Base-by-base conservation (phyloP, 2,113 vertebrate genomes). In the Falco punctatus region DNA sequence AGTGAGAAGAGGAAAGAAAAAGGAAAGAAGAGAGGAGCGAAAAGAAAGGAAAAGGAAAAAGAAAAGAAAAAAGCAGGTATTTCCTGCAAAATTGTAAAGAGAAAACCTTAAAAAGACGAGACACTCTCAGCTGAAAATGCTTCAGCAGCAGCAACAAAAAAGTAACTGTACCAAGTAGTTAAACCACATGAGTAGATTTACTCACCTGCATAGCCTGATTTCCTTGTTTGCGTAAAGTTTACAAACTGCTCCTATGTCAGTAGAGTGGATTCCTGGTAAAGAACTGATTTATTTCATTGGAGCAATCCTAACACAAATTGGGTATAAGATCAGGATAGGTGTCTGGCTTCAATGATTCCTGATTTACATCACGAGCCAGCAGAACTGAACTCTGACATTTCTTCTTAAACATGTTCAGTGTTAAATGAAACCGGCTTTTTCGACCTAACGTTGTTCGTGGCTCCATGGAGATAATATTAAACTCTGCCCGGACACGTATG, bases 311-410 rank as follows among this genome's bases (percentile, higher is more conserved):
- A 35, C 2, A 4, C 79, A 95, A 88, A 82, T 86, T 71, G 1
- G 51, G 15, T 94, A 48, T 86, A 88, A 93, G 78, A 92, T 80
- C 84, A 28, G 70, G 44, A 44, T 92, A 95, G 84, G 80, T 90
- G 78, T 90, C 64, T 74, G 81, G 58, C 81, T 96, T 80, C 10
- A 8, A 78, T 77, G 67, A 62, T 85, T 88, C 51, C 91, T 94
- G 85, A 94, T 96, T 91, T 96, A 90, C 67, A 81, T 67, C 55
- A 42, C 17, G 38, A 94, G 59, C 81, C n/a, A 74, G 70, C 0
- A 2, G 87, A 96, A 85, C 87, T 94, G 93, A 96, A 90, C 78
- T 90, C 89, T 91, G 93, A 94, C 81, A 96, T 91, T 95, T 90
- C 78, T 82, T 69, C 84, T 91, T 92, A 77, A 92, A 92, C 46